Percentiles rank a stretch among this genome's conserved stretches.
Evolutionary conservation across 2,113 vertebrate genomes (phyloP).

Genomic region (Paratilapia polleni): DNA sequence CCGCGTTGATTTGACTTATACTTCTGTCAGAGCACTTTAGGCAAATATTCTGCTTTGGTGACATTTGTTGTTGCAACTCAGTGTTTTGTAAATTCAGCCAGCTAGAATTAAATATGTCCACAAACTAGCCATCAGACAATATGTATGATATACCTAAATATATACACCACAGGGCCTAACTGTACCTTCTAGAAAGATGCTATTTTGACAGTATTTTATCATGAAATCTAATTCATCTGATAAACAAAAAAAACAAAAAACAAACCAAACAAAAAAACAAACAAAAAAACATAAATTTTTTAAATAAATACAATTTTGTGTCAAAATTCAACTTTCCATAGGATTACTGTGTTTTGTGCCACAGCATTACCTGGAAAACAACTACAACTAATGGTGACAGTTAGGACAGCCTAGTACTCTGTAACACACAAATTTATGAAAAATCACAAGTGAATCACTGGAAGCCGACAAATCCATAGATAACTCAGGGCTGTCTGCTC

Average conservation of each 20-base stretch:
- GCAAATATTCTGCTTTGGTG: background rate
- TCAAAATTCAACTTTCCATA: background rate
- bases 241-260: background rate
- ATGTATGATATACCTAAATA: background rate
- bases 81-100: background rate
- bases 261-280: background rate
- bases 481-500: slow-evolving; percentile 63
- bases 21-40: background rate
- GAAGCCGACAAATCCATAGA: slow-evolving; percentile 63
- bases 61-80: background rate
- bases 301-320: background rate
- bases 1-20: background rate
- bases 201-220: background rate
- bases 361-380: slow-evolving; percentile 6
- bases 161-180: background rate
- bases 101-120: background rate
- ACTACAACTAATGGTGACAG: slow-evolving; percentile 29
- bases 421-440: slow-evolving; percentile 32
- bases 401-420: slow-evolving; percentile 19
- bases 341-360: background rate
- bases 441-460: slow-evolving; percentile 42
- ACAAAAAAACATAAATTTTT: background rate
- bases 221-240: background rate
- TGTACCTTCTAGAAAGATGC: background rate
- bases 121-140: background rate